These are phyloP conservation scores for Hirundichthys speculiger DNA, from an alignment of 2,113 vertebrate genomes.

Conservation along the genomic window DNA sequence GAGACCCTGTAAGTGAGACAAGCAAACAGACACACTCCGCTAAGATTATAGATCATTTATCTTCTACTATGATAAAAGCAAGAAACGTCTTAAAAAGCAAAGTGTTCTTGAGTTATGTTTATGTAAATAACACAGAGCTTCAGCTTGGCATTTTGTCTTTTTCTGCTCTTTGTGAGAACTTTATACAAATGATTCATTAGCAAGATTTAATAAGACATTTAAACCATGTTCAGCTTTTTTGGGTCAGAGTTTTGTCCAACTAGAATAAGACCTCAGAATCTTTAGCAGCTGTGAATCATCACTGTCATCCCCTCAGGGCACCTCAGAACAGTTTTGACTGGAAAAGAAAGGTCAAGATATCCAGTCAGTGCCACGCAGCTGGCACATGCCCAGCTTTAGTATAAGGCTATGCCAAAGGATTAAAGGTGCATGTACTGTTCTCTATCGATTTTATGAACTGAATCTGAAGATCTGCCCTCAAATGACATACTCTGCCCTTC, in stretches of 20 bases:
- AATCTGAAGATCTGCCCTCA: constrained; percentile 23
- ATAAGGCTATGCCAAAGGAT: constrained; percentile 17
- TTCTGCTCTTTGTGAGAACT: no score
- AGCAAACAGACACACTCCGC: neutral
- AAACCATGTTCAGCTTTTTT: neutral
- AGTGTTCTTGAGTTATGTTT: neutral
- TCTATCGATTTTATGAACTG: constrained; percentile 5
- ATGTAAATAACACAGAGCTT: no score
- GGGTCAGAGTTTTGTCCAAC: constrained; percentile 11
- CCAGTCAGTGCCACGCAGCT: constrained; percentile 15
- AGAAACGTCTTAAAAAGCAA: neutral
- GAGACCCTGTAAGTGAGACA: constrained; percentile 88
- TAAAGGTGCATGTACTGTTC: constrained; percentile 36
- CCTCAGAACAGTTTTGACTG: constrained; percentile 25
- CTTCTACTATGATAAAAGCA: neutral
- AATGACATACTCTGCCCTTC: constrained; percentile 2
- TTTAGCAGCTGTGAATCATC: constrained; percentile 50
- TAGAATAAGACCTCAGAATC: constrained; percentile 1
- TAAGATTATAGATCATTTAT: neutral
- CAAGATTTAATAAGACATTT: constrained; percentile 6
- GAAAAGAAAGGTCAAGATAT: constrained; percentile 16
- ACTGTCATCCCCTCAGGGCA: constrained; percentile 1
- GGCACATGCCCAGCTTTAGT: constrained; percentile 22
- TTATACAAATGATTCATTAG: constrained; percentile 4
- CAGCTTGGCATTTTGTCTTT: no score